Base-by-base conservation (phyloP, 2,888 invertebrate genomes). In the Gastrophysa polygoni region DNA sequence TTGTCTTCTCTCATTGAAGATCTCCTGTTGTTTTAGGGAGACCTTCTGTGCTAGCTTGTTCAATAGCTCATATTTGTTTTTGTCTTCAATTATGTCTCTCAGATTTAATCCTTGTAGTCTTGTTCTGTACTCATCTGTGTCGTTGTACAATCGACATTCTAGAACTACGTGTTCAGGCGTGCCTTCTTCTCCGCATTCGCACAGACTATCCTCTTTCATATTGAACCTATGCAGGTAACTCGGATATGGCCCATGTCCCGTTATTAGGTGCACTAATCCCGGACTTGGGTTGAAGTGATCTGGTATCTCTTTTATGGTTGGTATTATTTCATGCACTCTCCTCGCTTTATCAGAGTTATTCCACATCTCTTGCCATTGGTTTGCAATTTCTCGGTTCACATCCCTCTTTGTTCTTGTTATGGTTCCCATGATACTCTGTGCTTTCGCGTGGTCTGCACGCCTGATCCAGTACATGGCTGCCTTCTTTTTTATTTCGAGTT, bases 231-330 rank as follows among this genome's bases (percentile, higher is more conserved):
- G 5, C 8, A 60, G 20, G 17, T 38, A 16, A 10, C 6, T 16
- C 0, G 55, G 49, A 16, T 60, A 60, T 1, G 60, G 60, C 5
- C 60, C 60, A 24, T 60, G 60, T n/a, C 55, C 60, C 6, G 48
- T 60, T 1, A 60, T 10, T 11, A 38, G 55, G 16, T 60, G 60
- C 1, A 55, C 48, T 10, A 29, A 8, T 0, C 55, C 49, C 0
- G 24, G 55, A 11, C 6, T 2, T 29, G 55, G 54, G 2, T 55
- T 43, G 7, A 60, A 20, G 18, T 49, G 16, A 18, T 28, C 10
- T 24, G 6, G 59, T 29, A 5, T 51, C 44, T 20, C 34, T 32
- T 34, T 28, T 10, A 38, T n/a, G n/a, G 4, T 38, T 38, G 38
- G 10, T 24, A 32, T 2, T 32, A 38, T 6, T 3, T 38, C 14